phyloP scores from a whole-genome alignment of 2,113 vertebrate genomes.

The Ammospiza nelsoni region DNA sequence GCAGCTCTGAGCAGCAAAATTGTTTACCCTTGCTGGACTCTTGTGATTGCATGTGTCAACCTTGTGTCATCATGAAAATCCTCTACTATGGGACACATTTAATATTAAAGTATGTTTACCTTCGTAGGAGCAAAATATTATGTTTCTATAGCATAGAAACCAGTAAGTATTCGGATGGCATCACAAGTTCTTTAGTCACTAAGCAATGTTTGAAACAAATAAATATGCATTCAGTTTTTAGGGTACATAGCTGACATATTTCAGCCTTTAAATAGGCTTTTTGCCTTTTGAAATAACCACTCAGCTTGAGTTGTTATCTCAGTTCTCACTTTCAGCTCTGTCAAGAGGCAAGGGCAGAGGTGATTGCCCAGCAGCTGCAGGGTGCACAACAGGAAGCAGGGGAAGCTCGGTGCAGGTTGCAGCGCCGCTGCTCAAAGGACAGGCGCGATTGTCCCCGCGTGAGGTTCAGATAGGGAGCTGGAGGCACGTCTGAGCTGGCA shows the following conservation, averaged over 20 bases:
- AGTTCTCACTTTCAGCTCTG: background rate
- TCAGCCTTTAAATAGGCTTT: constrained; percentile 27
- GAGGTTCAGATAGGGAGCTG: background rate
- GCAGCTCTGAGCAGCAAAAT: background rate
- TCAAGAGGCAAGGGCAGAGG: background rate
- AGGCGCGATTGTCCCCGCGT: background rate
- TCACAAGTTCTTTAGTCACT: background rate
- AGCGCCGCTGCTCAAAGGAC: background rate
- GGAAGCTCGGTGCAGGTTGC: background rate
- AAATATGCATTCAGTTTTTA: background rate
- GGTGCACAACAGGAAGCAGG: background rate
- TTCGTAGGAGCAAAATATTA: constrained; percentile 7
- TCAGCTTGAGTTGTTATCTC: background rate
- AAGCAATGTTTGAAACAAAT: background rate
- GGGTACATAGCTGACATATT: constrained; percentile 31
- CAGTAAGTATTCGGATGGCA: background rate
- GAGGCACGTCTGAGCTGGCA: constrained; percentile 24
- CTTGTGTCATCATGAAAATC: background rate
- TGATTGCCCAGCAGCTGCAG: background rate
- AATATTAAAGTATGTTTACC: background rate
- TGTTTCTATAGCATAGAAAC: background rate
- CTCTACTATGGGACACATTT: background rate
- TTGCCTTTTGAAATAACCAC: constrained; percentile 6
- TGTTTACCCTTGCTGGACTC: background rate
- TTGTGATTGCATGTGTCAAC: background rate